These are phyloP conservation scores for Heliothis virescens DNA, from an alignment of 1,140 invertebrate genomes.

Conservation along the genomic window DNA sequence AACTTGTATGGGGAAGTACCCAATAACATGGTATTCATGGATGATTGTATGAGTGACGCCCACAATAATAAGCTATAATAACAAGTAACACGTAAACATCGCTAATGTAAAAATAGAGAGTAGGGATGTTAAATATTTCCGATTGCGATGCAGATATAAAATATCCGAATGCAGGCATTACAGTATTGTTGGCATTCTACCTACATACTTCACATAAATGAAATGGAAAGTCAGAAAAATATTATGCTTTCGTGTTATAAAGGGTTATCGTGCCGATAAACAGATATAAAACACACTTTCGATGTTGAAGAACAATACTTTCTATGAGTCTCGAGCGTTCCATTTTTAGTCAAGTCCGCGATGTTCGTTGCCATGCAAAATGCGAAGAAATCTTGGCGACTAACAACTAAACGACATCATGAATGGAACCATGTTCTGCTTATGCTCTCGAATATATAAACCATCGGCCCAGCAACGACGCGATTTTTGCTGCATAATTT, in stretches of 20 bases:
- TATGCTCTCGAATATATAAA: slow-evolving; percentile 63
- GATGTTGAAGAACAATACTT: slow-evolving; percentile 82
- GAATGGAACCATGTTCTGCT: slow-evolving; percentile 70
- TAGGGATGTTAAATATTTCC: slow-evolving; percentile 36
- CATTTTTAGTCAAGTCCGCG: slow-evolving; percentile 80
- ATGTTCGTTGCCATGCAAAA: slow-evolving; percentile 73
- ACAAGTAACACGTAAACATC: slow-evolving; percentile 35
- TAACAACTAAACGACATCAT: slow-evolving; percentile 57
- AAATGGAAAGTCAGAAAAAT: slow-evolving; percentile 39
- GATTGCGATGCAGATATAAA: slow-evolving; percentile 37
- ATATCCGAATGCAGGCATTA: slow-evolving; percentile 35
- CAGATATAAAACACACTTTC: slow-evolving; percentile 60
- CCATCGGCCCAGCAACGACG: slow-evolving; percentile 68
- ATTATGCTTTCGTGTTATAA: slow-evolving; percentile 28
- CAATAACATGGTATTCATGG: slow-evolving; percentile 20
- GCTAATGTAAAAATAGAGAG: slow-evolving; percentile 47
- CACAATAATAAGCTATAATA: slow-evolving; percentile 41
- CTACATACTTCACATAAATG: slow-evolving; percentile 12
- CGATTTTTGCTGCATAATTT: slow-evolving; percentile 85
- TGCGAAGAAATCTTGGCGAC: slow-evolving; percentile 55
- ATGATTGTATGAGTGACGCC: slow-evolving; percentile 38
- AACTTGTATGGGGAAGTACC: slow-evolving; percentile 44
- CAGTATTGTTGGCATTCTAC: not conserved
- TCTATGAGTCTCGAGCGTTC: slow-evolving; percentile 81
- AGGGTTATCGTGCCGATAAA: slow-evolving; percentile 47